Evolutionary conservation across 92 coral and sea anemone genomes (phyloP).

Genomic region (Actinernus sp.): DNA sequence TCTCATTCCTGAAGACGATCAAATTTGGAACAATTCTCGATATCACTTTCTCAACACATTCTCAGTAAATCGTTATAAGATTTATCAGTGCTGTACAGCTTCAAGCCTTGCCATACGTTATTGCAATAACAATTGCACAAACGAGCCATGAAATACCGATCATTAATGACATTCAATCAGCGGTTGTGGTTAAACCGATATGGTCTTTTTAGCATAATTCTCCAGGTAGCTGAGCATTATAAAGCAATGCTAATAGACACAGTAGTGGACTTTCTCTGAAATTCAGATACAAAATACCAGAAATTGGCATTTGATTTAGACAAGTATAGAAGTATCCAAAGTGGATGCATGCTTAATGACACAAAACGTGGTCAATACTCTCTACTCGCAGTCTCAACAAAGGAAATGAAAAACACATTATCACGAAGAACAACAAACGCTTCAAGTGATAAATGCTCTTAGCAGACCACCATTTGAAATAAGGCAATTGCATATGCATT

Average conservation of each 20-base stretch:
- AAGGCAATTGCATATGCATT: constrained; percentile 20
- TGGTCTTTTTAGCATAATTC: constrained; percentile 9
- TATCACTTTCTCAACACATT: too few species aligned
- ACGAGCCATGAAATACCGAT: constrained; percentile 23
- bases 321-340: too few species aligned
- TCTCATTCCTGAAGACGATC: too few species aligned
- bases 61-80: too few species aligned
- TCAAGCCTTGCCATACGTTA: constrained; percentile 10
- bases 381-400: background rate
- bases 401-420: constrained; percentile 39
- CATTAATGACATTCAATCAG: constrained; percentile 38
- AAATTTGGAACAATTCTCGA: too few species aligned
- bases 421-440: constrained; percentile 36
- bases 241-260: background rate
- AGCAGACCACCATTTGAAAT: constrained; percentile 13
- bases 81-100: background rate
- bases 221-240: background rate
- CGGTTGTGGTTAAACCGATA: constrained; percentile 8
- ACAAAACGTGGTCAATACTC: too few species aligned
- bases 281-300: too few species aligned
- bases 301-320: too few species aligned
- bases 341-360: too few species aligned
- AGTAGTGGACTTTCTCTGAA: too few species aligned
- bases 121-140: constrained; percentile 8
- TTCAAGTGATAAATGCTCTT: constrained; percentile 41